Base-by-base conservation (phyloP, 2,888 invertebrate species). In the Liopterus haemorrhoidalis region DNA sequence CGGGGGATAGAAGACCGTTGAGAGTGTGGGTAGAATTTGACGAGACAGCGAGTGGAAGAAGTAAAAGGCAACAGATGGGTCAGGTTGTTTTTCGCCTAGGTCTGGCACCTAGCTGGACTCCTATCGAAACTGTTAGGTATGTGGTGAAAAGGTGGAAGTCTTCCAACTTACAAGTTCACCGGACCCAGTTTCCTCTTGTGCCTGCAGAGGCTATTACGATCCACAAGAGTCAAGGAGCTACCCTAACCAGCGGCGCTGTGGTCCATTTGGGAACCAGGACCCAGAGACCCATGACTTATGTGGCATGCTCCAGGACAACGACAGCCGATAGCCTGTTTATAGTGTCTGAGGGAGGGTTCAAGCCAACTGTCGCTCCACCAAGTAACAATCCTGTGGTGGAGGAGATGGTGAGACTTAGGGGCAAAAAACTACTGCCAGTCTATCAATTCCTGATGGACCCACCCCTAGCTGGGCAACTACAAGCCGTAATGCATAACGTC, bases 221-320 rank as follows among this genome's bases (percentile, higher is more conserved):
- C 4, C 52, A 54, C 37, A 54, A 54, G 25, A 43, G 43, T 14
- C 52, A 52, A 48, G 54, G 52, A 1, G 22, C 18, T 12, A 54
- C 51, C 1, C 53, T 51, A 25, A 4, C 46, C 41, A 31, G 15
- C 3, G 31, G 12, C 8, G 31, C 15, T 11, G 3, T 31, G 9
- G 15, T 14, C 5, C 12, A 9, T 2, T 9, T 9, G 12, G 15
- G 15, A 14, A 9, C 11, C 9, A 14, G 14, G 9, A 9, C 15
- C 3, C 31, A 12, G 2, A 12, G 31, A 14, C 9, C 31, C 2
- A 14, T 14, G 12, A 14, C 15, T 4, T 31, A 31, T 31, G 31
- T 31, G 9, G 31, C 31, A 5, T 31, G 31, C 15, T 14, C 14
- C 14, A 31, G 31, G 15, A 15, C 31, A 9, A 31, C 31, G 9